Base-by-base conservation (phyloP, 30 jellyfish, hydroid and myxozoan species). In the Hydra vulgaris region DNA sequence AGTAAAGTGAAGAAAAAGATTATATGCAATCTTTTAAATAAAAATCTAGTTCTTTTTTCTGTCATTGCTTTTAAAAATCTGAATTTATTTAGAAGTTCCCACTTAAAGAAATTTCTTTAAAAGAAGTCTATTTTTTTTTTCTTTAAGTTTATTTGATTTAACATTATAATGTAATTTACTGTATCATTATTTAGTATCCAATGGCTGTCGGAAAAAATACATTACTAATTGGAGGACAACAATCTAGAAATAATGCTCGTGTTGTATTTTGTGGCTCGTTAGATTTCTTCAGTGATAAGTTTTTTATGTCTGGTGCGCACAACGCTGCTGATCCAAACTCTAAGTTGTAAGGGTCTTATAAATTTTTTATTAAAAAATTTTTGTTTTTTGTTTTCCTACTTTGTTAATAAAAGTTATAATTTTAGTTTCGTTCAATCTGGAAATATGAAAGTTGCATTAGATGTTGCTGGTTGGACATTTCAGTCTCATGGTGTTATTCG, bases 211-310 rank as follows among this genome's bases (percentile, higher is more conserved):
- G 97, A 54, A 85, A 85, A 52, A 89, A 90, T 88, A 89, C 97
- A n/a, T 82, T 89, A 24, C 85, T 89, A 75, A 85, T 89, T 84
- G 97, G 93, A 69, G 97, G 97, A 52, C 91, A 86, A 27, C 97
- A 89, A 78, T 90, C 97, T 23, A 68, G 97, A 78, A 89, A 89
- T 88, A 89, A 89, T 78, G 97, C 97, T 16, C 91, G 97, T 23
- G 97, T 84, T 53, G 89, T 89, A 26, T 89, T 89, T 80, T 84
- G 95, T 26, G 97, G 97, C 18, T 89, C 97, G 17, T 24, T 89
- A 7, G 97, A 89, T 66, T 85, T 89, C 83, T 89, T 89, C 87
- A 89, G 97, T 76, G 97, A 89, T 84, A 74, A 77, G 79, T 89
- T 80, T 78, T 84, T 84, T 82, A 76, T 84, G 95, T 89, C 97